Base-by-base conservation (phyloP, 2,888 invertebrate species). In the Agonopterix arenella region DNA sequence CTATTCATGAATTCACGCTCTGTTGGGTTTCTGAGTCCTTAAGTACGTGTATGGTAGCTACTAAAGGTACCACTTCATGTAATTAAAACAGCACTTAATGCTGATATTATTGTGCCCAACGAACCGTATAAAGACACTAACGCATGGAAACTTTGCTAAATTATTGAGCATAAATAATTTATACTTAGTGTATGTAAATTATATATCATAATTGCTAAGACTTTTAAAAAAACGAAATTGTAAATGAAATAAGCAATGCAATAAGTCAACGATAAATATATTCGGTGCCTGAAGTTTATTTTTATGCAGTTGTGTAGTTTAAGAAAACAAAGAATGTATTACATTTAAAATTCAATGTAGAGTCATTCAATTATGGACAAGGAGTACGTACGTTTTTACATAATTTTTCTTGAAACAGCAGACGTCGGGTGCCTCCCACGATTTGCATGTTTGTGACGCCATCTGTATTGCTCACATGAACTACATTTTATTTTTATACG, bases 341-440 rank as follows among this genome's bases (percentile, higher is more conserved):
- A 72, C 77, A 81, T 80, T 79, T 80, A 75, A 81, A 81, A 78
- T 73, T 81, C 76, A 81, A 81, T 80, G 76, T 66, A 67, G 67
- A 69, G 63, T 61, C 66, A 70, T 76, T 75, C 73, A 79, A 77
- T 82, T 82, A 76, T 66, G 58, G 60, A 61, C 65, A 63, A 66
- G 65, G 61, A 72, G 68, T 71, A 61, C 67, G 68, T 71, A 61
- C 67, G 57, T 75, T 75, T 75, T 69, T 73, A 70, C 74, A 76
- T 77, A 74, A 62, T 68, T 75, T 74, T 75, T 70, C 59, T 58
- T 59, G 57, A 67, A 66, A 62, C 60, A 69, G 67, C 66, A 63
- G 66, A 68, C 66, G 57, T 63, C 62, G 59, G 58, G 53, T 52
- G 56, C 73, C 75, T 69, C 71, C 73, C 70, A 74, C 74, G 65